Conservation (phyloP, 2,888 invertebrate genomes). For the Dyspetes luteomarginatus region DNA sequence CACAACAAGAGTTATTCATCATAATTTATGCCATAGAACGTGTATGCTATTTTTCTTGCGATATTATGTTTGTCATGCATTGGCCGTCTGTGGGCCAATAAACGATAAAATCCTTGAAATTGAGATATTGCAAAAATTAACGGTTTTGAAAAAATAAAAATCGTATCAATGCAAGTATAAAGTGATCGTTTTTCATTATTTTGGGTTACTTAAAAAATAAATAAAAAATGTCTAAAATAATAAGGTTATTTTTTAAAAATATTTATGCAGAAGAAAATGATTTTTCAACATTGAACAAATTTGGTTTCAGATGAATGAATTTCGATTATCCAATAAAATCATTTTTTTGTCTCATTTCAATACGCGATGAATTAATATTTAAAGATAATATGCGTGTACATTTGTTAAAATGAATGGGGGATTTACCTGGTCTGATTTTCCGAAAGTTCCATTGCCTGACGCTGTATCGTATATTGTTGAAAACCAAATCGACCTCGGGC, state of each 20-base stretch:
- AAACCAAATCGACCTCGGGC: conserved; percentile 88
- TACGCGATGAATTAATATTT: too few species aligned
- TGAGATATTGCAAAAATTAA: not conserved
- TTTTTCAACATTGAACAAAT: too few species aligned
- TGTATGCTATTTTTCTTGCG: not conserved
- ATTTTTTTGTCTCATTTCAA: too few species aligned
- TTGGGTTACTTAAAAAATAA: too few species aligned
- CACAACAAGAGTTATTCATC: conserved; percentile 39
- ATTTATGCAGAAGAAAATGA: too few species aligned
- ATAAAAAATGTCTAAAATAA: too few species aligned
- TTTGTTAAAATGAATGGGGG: too few species aligned
- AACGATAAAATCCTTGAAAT: not conserved
- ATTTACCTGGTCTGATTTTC: conserved; percentile 87
- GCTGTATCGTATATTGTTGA: conserved; percentile 87
- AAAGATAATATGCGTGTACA: not conserved
- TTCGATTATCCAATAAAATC: too few species aligned
- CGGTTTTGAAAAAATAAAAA: not conserved
- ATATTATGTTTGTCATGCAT: not conserved
- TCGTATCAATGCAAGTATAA: not conserved
- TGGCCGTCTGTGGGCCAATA: not conserved
- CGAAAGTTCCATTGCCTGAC: conserved; percentile 86
- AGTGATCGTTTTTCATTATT: not conserved
- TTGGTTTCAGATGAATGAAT: too few species aligned
- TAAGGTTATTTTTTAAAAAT: too few species aligned
- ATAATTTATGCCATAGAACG: conserved; percentile 13